phyloP scores from a whole-genome alignment of 1,140 invertebrate genomes.

The Cecropterus lyciades region DNA sequence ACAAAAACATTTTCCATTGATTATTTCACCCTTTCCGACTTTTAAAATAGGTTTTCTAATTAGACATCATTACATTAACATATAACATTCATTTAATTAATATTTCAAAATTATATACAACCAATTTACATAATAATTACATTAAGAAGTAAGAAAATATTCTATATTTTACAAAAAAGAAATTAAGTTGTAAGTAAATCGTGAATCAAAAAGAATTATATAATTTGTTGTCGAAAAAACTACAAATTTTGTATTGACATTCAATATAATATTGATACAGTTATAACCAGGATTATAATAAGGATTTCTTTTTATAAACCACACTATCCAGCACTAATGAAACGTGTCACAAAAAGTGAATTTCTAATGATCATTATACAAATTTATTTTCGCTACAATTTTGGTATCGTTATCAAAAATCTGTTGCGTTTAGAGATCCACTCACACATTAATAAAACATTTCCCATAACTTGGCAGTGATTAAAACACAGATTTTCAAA shows the following conservation, averaged over 20 bases:
- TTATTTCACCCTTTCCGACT: constrained; percentile 26
- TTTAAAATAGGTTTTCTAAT: constrained; percentile 24
- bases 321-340: too few relatives aligned
- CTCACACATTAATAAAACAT: too few relatives aligned
- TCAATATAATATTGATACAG: too few relatives aligned
- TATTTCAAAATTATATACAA: constrained; percentile 76
- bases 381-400: too few relatives aligned
- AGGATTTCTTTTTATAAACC: too few relatives aligned
- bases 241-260: too few relatives aligned
- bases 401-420: too few relatives aligned
- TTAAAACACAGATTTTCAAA: constrained; percentile 22
- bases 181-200: not conserved
- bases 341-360: too few relatives aligned
- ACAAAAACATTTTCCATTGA: constrained; percentile 10
- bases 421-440: too few relatives aligned
- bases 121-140: constrained; percentile 75
- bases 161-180: constrained; percentile 62
- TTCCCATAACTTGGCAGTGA: constrained; percentile 51
- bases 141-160: constrained; percentile 45
- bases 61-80: constrained; percentile 35
- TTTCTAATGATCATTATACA: too few relatives aligned
- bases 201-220: not conserved
- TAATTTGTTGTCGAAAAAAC: too few relatives aligned
- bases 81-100: constrained; percentile 48
- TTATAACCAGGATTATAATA: too few relatives aligned